Conservation (phyloP, 23 tunicate genomes). For the Clavelina lepadiformis region DNA sequence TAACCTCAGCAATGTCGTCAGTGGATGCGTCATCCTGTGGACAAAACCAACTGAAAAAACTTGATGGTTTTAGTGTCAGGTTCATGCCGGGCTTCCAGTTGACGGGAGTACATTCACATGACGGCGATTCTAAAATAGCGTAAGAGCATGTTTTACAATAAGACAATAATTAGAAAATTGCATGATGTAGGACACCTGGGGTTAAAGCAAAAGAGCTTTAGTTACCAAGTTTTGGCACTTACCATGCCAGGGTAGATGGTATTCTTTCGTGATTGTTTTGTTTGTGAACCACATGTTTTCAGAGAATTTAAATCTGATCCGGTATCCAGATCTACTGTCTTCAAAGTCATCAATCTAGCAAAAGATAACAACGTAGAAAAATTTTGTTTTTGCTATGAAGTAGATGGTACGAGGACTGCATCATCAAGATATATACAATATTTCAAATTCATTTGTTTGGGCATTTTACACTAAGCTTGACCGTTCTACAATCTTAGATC, state of each 20-base stretch:
- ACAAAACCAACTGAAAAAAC: constrained; percentile 92
- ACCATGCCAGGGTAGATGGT: constrained; percentile 92
- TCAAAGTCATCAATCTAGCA: constrained; percentile 76
- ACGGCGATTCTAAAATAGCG: constrained; percentile 56
- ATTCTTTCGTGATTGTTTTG: constrained; percentile 68
- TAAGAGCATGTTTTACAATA: no score
- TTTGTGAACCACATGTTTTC: constrained; percentile 70
- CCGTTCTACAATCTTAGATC: no score
- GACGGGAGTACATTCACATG: constrained; percentile 67
- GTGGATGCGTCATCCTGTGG: constrained; percentile 86
- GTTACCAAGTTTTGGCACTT: no score
- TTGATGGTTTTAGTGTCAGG: constrained; percentile 47
- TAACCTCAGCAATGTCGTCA: constrained; percentile 92
- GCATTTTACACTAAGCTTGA: no score
- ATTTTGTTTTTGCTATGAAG: no score
- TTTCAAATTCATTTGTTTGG: no score
- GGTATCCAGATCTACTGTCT: constrained; percentile 66
- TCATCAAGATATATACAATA: no score
- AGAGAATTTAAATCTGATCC: constrained; percentile 65
- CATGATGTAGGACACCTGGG: no score
- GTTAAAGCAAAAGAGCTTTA: no score
- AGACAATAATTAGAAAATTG: no score
- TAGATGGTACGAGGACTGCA: no score
- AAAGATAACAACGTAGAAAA: background rate
- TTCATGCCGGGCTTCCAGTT: constrained; percentile 73